phyloP scores from a whole-genome alignment of 2,797 vertebrate species.

The Xiphophorus birchmanni region DNA sequence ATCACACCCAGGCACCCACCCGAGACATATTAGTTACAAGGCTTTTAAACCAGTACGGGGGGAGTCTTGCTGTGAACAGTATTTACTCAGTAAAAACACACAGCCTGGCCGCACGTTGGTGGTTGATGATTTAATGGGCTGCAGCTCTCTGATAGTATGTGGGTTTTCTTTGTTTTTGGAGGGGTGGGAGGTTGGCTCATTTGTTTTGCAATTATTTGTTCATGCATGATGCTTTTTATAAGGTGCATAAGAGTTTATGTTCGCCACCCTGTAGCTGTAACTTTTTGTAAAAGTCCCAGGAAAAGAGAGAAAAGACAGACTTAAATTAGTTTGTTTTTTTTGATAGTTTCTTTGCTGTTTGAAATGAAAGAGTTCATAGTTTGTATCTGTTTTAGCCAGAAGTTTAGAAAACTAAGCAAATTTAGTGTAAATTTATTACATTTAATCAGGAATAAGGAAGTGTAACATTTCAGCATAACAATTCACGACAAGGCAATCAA shows the following conservation, averaged over 20 bases:
- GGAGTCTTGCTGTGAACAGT: constrained; percentile 41
- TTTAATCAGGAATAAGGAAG: neutral
- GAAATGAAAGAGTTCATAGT: neutral
- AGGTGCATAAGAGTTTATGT: neutral
- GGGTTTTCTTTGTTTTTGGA: constrained; percentile 25
- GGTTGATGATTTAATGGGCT: constrained; percentile 26
- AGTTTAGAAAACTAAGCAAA: neutral
- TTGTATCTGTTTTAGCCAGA: neutral
- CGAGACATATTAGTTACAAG: constrained; percentile 61
- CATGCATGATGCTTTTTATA: constrained; percentile 34
- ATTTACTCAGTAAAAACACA: constrained; percentile 36
- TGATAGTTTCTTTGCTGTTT: neutral
- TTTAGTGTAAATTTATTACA: neutral
- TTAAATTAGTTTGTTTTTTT: neutral
- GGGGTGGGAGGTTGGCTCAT: constrained; percentile 27
- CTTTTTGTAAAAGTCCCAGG: neutral
- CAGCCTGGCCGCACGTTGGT: constrained; percentile 20
- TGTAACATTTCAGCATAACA: neutral
- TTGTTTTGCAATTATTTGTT: constrained; percentile 44
- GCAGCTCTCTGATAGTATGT: constrained; percentile 14
- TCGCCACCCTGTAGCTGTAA: neutral
- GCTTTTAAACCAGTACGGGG: constrained; percentile 58
- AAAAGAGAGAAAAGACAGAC: neutral
- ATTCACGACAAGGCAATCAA: neutral
- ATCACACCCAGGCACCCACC: constrained; percentile 57